Evolutionary conservation across 2,888 invertebrate genomes (phyloP).

Genomic region (Hirtodrosophila trivittata): DNA sequence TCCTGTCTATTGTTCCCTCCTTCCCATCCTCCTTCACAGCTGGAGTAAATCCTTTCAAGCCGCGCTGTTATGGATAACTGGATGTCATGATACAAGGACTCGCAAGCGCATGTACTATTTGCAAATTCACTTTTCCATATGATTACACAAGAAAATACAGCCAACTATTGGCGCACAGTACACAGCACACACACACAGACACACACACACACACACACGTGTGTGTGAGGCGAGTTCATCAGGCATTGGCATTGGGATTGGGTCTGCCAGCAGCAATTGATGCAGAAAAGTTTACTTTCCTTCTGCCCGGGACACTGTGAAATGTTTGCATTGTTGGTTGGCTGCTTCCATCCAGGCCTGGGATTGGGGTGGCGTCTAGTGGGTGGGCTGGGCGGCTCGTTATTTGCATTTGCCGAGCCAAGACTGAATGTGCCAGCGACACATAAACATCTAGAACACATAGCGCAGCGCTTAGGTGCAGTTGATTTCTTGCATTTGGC

Average conservation of each 20-base stretch:
- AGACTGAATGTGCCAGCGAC: slow-evolving; percentile 59
- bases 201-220: slow-evolving; percentile 39
- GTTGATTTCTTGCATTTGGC: slow-evolving; percentile 71
- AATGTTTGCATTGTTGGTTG: slow-evolving; percentile 46
- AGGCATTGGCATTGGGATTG: slow-evolving; percentile 31
- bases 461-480: slow-evolving; percentile 61
- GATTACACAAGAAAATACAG: slow-evolving; percentile 76
- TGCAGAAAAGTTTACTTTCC: slow-evolving; percentile 72
- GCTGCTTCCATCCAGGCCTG: background rate
- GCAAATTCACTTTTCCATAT: slow-evolving; percentile 79
- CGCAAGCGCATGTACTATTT: slow-evolving; percentile 72
- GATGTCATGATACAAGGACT: slow-evolving; percentile 48
- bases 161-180: slow-evolving; percentile 66
- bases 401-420: slow-evolving; percentile 66
- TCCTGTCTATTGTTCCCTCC: too few species aligned
- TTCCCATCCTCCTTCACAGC: too few species aligned
- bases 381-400: slow-evolving; percentile 47
- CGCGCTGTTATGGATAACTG: slow-evolving; percentile 53
- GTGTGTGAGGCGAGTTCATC: slow-evolving; percentile 57
- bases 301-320: slow-evolving; percentile 26
- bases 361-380: background rate
- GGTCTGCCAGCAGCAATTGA: slow-evolving; percentile 59
- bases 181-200: slow-evolving; percentile 49
- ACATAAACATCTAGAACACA: slow-evolving; percentile 44
- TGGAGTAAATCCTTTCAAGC: slow-evolving; percentile 54